Conservation (phyloP, 2,113 vertebrate species). For the Callionymus lyra region DNA sequence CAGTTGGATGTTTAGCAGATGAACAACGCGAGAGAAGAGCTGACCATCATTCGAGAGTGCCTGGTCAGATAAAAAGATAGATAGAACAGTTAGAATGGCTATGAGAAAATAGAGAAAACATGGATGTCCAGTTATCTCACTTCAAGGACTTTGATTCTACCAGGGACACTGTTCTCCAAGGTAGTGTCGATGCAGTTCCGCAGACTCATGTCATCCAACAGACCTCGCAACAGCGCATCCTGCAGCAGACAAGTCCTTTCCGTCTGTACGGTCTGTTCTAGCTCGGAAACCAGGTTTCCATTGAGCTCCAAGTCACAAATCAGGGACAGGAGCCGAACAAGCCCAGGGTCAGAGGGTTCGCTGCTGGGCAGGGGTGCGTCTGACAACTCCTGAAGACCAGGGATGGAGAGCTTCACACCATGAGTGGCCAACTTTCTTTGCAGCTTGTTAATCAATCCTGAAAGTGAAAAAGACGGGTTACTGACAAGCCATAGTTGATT, state of each 20-base stretch:
- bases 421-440: constrained; percentile 73
- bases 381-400: constrained; percentile 57
- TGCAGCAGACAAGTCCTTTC: constrained; percentile 71
- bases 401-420: constrained; percentile 73
- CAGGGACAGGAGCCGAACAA: constrained; percentile 73
- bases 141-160: constrained; percentile 81
- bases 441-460: constrained; percentile 71
- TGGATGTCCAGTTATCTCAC: constrained; percentile 49
- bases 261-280: constrained; percentile 71
- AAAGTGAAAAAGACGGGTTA: background rate
- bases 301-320: constrained; percentile 80
- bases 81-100: background rate
- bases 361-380: constrained; percentile 9
- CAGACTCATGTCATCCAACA: constrained; percentile 67
- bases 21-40: constrained; percentile 70
- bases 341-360: constrained; percentile 43
- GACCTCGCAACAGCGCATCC: constrained; percentile 76
- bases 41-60: constrained; percentile 74
- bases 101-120: background rate
- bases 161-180: constrained; percentile 72
- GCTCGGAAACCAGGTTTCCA: constrained; percentile 78
- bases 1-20: constrained; percentile 76
- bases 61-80: constrained; percentile 40
- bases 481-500: too few relatives aligned
- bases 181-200: constrained; percentile 77